Evolutionary conservation across 2,113 vertebrate species (phyloP), one percentile per base, ranked within the genome.

Genomic region (Equus przewalskii): DNA sequence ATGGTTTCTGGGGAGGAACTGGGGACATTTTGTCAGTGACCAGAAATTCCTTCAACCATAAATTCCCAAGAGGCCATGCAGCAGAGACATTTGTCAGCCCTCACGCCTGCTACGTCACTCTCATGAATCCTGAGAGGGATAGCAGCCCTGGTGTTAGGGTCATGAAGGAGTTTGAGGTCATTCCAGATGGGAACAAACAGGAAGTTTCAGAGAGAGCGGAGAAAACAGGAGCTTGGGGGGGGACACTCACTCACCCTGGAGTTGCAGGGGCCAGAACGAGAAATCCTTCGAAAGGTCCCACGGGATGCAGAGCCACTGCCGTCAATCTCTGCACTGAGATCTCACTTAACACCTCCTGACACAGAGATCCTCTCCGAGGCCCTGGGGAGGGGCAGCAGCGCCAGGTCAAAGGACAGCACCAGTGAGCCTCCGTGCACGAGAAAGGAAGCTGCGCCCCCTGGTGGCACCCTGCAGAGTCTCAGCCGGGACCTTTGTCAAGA

Each of bases 121-220:
- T 65, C 14, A 1, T 24, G 82, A 51, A 67, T 33, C 7, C 30
- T 67, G 44, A 67, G 33, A 49, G 28, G 9, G 22, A 8, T 22
- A 49, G 14, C 19, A 15, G 28, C 51, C 49, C 51, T 54, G 13
- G 46, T 19, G 5, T n/a, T 13, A 12, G 11, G 44, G 19, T 21
- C 0, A 0, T n/a, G 12, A 12, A 67, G 82, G 19, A 16, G 30
- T 13, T 44, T 24, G 44, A 49, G 30, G 16, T n/a, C 62, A 26
- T 69, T 54, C 64, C 49, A 15, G 64, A 21, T 4, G 30, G 21
- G 7, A 85, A 67, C 62, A n/a, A 67, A 19, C 44, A 67, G 44
- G 60, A 13, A 49, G 28, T 19, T 14, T 0, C 0, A 6, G 62
- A 19, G 44, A 67, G 18, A 49, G 11, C 6, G 15, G 19, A 33